A percentile compares a stretch with the other conserved stretches of the same genome.
Evolutionary conservation across 1,140 invertebrate species (phyloP).

Genomic region (Brachionus asplanchnoidis): DNA sequence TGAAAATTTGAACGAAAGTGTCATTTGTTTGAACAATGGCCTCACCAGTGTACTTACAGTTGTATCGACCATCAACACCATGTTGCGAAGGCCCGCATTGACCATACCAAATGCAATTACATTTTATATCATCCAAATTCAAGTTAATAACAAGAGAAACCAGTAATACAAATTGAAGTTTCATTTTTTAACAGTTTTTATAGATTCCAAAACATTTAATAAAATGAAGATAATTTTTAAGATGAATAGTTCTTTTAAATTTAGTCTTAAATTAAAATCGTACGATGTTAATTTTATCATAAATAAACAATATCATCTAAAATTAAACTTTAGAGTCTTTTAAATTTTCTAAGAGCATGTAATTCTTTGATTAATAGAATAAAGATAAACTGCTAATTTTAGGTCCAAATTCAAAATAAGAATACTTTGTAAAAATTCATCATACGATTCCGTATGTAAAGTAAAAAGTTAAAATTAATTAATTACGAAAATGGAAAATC

Average conservation of each 20-base stretch:
- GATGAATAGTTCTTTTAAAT: neutral
- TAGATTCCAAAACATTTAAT: neutral
- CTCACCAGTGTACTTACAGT: conserved; percentile 31
- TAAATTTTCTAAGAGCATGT: neutral
- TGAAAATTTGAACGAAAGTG: neutral
- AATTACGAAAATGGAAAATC: too few relatives aligned
- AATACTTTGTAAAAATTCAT: too few relatives aligned
- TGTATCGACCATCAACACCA: neutral
- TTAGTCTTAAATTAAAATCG: neutral
- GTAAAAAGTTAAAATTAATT: too few relatives aligned
- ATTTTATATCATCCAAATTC: neutral
- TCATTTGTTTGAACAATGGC: neutral
- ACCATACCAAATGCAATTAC: conserved; percentile 41
- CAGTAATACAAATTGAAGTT: neutral
- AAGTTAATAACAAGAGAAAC: neutral
- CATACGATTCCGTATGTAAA: too few relatives aligned
- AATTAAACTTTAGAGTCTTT: neutral
- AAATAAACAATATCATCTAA: neutral
- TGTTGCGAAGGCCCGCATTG: neutral
- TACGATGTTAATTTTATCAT: neutral
- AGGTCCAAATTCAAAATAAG: neutral
- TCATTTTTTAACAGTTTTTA: neutral
- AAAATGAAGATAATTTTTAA: neutral
- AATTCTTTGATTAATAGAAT: neutral
- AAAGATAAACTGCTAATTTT: neutral